phyloP scores from a whole-genome alignment of 2,888 invertebrate species.

The Leptogaster cylindrica region DNA sequence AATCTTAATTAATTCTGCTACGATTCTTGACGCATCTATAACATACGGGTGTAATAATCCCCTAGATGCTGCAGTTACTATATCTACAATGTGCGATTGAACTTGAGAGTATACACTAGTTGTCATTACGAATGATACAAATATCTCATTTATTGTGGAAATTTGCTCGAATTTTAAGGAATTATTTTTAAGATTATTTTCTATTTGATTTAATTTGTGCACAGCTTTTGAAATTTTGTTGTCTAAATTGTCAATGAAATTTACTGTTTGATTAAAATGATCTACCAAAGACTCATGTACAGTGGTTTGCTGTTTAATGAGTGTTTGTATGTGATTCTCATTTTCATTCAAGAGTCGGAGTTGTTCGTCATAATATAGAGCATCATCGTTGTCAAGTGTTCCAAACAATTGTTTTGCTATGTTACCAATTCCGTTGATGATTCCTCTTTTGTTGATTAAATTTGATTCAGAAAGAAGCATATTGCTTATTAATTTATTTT shows the following conservation, averaged over 20 bases:
- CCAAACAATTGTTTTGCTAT: conserved; percentile 9
- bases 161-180: not conserved
- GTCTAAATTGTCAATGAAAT: not conserved
- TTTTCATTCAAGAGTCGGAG: not conserved
- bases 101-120: too few species aligned
- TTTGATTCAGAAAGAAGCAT: not conserved
- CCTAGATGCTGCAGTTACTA: too few species aligned
- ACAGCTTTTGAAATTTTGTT: not conserved
- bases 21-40: too few species aligned
- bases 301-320: conserved; percentile 4
- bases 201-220: too few species aligned
- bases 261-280: conserved; percentile 2
- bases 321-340: not conserved
- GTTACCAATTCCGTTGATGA: not conserved
- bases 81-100: too few species aligned
- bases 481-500: not conserved
- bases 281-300: not conserved
- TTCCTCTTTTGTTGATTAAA: not conserved
- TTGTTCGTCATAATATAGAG: conserved; percentile 9
- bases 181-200: not conserved
- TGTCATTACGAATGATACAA: too few species aligned
- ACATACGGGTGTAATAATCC: too few species aligned
- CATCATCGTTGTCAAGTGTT: conserved; percentile 9
- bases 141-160: too few species aligned
- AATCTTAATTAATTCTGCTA: too few species aligned